phyloP scores from a whole-genome alignment of 2,797 vertebrate species.

The Lagodon rhomboides region DNA sequence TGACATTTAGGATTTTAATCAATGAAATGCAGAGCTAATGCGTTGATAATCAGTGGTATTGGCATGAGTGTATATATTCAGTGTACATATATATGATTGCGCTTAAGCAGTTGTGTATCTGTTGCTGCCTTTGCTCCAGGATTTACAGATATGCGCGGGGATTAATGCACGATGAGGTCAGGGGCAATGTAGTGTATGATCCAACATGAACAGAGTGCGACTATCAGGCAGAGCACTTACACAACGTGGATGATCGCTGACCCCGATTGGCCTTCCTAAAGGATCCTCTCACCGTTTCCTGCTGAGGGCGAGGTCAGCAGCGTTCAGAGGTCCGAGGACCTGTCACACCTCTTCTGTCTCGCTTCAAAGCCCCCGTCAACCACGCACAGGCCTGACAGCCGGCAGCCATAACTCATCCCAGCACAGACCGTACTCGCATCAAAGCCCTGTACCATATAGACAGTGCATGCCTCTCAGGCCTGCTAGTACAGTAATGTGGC shows the following conservation, averaged over 20 bases:
- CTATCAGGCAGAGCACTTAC: conserved; percentile 16
- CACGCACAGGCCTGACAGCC: not conserved
- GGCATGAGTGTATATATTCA: not conserved
- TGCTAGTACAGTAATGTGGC: not conserved
- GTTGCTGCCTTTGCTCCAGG: not conserved
- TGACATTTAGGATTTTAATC: not conserved
- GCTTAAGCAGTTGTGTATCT: not conserved
- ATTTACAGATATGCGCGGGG: not conserved
- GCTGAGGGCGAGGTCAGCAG: conserved; percentile 33
- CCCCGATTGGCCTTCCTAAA: conserved; percentile 29
- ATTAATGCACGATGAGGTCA: not conserved
- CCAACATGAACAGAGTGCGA: not conserved
- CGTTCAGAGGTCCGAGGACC: conserved; percentile 22
- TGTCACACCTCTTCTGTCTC: conserved; percentile 40
- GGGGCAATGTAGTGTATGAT: not conserved
- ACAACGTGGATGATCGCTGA: conserved; percentile 34
- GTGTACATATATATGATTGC: not conserved
- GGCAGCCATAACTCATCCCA: conserved; percentile 11
- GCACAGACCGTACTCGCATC: not conserved
- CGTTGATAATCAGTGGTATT: not conserved
- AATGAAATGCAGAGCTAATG: not conserved
- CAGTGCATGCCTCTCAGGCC: not conserved
- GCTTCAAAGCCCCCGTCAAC: conserved; percentile 23
- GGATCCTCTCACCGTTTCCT: conserved; percentile 12
- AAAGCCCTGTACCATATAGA: not conserved